These are phyloP conservation scores for Trachythela sp. DNA, from an alignment of 64 coral and sea anemone species.

Conservation along the genomic window DNA sequence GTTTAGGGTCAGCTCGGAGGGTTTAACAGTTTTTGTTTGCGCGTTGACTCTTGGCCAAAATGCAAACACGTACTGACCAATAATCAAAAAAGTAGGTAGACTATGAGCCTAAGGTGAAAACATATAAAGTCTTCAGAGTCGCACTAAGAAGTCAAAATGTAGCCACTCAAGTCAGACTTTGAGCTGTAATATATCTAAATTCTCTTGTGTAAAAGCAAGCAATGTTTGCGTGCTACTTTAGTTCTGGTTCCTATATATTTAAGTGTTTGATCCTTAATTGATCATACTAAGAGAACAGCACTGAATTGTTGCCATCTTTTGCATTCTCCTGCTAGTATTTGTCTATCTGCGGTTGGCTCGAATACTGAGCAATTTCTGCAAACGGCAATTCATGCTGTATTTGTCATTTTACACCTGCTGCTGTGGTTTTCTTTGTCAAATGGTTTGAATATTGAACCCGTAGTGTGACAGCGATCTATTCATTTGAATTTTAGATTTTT, in stretches of 20 bases:
- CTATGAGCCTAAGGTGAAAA: too few relatives aligned
- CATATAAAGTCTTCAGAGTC: too few relatives aligned
- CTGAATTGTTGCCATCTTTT: not conserved
- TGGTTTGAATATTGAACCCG: not conserved
- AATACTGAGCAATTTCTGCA: not conserved
- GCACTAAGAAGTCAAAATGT: too few relatives aligned
- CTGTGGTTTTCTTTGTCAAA: not conserved
- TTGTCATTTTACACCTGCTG: not conserved
- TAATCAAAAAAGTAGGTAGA: too few relatives aligned
- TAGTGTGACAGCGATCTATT: not conserved
- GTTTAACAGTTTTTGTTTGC: too few relatives aligned
- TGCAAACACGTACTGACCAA: too few relatives aligned
- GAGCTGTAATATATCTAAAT: too few relatives aligned
- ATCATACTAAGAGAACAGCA: not conserved
- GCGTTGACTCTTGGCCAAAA: too few relatives aligned
- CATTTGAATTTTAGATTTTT: not conserved
- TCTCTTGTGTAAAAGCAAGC: not conserved
- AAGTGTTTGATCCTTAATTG: not conserved
- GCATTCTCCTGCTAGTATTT: not conserved
- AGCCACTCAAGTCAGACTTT: too few relatives aligned
- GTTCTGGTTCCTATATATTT: not conserved
- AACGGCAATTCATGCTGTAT: not conserved
- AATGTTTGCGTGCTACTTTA: not conserved
- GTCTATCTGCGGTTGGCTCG: not conserved
- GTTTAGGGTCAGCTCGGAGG: too few relatives aligned